Percentiles rank a stretch among this genome's conserved stretches.
Conservation (phyloP, 1,140 invertebrate species). For the Wasmannia auropunctata region DNA sequence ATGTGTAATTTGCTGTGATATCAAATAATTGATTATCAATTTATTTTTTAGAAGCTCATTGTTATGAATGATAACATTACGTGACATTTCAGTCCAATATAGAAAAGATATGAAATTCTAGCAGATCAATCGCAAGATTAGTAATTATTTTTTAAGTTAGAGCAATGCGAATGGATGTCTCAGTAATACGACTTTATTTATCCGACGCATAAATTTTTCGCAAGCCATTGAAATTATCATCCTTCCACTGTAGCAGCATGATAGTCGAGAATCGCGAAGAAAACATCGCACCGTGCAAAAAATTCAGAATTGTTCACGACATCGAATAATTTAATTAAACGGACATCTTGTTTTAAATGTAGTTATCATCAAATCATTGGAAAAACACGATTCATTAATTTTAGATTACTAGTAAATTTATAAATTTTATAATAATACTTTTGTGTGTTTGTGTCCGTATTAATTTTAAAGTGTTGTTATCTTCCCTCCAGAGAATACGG, state of each 20-base stretch:
- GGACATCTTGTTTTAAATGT: background rate
- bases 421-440: background rate
- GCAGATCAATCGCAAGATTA: background rate
- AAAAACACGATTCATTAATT: background rate
- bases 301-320: background rate
- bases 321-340: background rate
- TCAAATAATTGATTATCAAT: background rate
- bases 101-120: background rate
- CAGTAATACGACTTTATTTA: conserved; percentile 11
- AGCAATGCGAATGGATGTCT: background rate
- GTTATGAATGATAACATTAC: background rate
- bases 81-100: background rate
- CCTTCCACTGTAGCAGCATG: background rate
- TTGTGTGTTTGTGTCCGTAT: background rate
- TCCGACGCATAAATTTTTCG: background rate
- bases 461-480: background rate
- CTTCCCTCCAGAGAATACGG: background rate
- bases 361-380: background rate
- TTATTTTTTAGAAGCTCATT: background rate
- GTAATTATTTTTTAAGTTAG: background rate
- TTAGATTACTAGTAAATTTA: background rate
- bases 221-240: conserved; percentile 26
- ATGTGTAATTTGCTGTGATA: background rate
- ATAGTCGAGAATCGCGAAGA: background rate
- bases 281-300: background rate